Conservation (phyloP, 2,888 invertebrate genomes). For the Sesia bembeciformis region DNA sequence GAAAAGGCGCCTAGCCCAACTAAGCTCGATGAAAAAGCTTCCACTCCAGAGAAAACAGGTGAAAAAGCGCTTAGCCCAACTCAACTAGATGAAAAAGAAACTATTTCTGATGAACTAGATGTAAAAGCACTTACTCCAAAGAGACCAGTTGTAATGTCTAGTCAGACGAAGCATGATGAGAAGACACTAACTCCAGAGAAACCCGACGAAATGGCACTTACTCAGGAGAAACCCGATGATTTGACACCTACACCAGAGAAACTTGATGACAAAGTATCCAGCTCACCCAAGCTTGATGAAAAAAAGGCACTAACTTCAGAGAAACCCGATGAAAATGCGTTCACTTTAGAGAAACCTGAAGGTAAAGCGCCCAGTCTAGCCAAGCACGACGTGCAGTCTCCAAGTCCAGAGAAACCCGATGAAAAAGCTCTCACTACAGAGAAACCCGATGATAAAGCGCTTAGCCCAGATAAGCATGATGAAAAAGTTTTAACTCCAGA, state of each 20-base stretch:
- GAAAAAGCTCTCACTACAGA: not conserved
- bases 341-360: not conserved
- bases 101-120: too few species aligned
- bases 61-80: too few species aligned
- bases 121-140: not conserved
- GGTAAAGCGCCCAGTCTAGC: not conserved
- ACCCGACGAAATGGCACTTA: not conserved
- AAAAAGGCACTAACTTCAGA: not conserved
- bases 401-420: not conserved
- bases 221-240: not conserved
- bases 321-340: not conserved
- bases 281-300: slow-evolving; percentile 1
- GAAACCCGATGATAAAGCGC: slow-evolving; percentile 5
- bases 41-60: not conserved
- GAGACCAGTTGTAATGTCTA: too few species aligned
- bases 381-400: not conserved
- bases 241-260: not conserved
- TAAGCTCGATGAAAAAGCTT: not conserved
- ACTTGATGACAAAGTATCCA: not conserved
- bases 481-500: not conserved
- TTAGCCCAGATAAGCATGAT: slow-evolving; percentile 1
- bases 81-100: too few species aligned
- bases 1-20: not conserved
- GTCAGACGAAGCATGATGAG: not conserved
- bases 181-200: not conserved